Evolutionary conservation across 2,888 invertebrate genomes (phyloP).

Genomic region (Acanthoscelides obtectus): DNA sequence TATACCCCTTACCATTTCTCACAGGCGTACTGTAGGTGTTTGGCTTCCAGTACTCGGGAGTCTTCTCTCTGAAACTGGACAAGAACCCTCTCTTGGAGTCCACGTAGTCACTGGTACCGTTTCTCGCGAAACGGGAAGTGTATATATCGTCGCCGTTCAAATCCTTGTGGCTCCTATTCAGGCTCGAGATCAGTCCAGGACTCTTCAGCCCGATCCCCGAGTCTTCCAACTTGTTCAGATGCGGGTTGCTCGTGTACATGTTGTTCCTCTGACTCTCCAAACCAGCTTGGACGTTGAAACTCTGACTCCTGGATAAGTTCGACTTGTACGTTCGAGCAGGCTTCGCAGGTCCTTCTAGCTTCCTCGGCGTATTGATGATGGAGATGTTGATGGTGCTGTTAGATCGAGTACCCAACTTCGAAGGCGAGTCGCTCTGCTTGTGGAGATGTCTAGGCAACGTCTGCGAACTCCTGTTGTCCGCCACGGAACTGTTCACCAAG

Average conservation of each 20-base stretch:
- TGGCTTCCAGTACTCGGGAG: constrained; percentile 54
- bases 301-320: constrained; percentile 71
- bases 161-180: constrained; percentile 78
- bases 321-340: constrained; percentile 76
- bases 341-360: constrained; percentile 61
- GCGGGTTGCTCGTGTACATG: constrained; percentile 75
- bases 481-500: constrained; percentile 54
- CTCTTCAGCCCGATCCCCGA: constrained; percentile 72
- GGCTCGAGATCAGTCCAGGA: constrained; percentile 80
- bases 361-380: constrained; percentile 50
- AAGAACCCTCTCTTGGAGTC: constrained; percentile 58
- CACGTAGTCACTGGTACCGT: constrained; percentile 46
- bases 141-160: constrained; percentile 54
- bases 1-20: constrained; percentile 37
- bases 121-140: constrained; percentile 55
- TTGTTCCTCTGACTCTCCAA: constrained; percentile 28
- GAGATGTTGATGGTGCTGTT: constrained; percentile 66
- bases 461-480: constrained; percentile 57
- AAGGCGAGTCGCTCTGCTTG: constrained; percentile 37
- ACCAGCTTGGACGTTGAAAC: constrained; percentile 73
- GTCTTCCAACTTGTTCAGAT: constrained; percentile 66
- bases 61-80: constrained; percentile 63
- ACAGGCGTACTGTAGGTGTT: constrained; percentile 33
- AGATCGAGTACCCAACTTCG: constrained; percentile 51
- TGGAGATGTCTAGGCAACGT: constrained; percentile 64